These are phyloP conservation scores for Hycleus phaleratus DNA, from an alignment of 1,140 invertebrate genomes.

Conservation along the genomic window DNA sequence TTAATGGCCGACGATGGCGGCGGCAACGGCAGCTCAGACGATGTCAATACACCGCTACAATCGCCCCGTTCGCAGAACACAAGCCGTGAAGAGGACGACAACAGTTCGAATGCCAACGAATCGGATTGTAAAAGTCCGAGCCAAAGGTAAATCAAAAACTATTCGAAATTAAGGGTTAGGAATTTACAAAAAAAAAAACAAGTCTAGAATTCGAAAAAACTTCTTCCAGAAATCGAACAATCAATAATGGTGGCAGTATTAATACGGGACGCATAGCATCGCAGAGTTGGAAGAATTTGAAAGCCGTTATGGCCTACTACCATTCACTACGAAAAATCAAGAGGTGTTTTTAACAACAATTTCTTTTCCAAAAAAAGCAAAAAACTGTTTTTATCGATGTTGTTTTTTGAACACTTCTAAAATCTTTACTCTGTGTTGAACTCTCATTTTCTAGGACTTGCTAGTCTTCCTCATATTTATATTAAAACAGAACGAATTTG, in stretches of 20 bases:
- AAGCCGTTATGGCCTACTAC: constrained; percentile 79
- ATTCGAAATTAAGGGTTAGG: background rate
- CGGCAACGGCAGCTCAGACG: constrained; percentile 35
- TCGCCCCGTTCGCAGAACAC: constrained; percentile 46
- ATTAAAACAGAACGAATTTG: background rate
- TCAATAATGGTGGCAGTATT: no score
- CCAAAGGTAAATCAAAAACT: constrained; percentile 45
- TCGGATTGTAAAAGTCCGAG: constrained; percentile 58
- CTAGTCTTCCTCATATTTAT: background rate
- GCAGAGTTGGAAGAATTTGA: constrained; percentile 75
- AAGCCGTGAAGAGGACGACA: constrained; percentile 51
- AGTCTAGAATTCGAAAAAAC: no score
- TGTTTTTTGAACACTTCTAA: background rate
- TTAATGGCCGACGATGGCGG: constrained; percentile 27
- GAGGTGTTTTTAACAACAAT: constrained; percentile 49
- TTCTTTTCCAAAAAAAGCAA: background rate
- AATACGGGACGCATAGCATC: constrained; percentile 47
- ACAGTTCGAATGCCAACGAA: constrained; percentile 53
- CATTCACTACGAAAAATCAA: constrained; percentile 79
- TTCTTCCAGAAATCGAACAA: no score
- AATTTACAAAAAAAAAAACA: no score
- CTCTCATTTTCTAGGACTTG: background rate
- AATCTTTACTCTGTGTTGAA: background rate
- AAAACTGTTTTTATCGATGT: background rate
- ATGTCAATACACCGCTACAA: constrained; percentile 38